Percentiles rank a stretch among this genome's conserved stretches.
Evolutionary conservation across 1,140 invertebrate species (phyloP).

Genomic region (Oryctes rhinoceros): DNA sequence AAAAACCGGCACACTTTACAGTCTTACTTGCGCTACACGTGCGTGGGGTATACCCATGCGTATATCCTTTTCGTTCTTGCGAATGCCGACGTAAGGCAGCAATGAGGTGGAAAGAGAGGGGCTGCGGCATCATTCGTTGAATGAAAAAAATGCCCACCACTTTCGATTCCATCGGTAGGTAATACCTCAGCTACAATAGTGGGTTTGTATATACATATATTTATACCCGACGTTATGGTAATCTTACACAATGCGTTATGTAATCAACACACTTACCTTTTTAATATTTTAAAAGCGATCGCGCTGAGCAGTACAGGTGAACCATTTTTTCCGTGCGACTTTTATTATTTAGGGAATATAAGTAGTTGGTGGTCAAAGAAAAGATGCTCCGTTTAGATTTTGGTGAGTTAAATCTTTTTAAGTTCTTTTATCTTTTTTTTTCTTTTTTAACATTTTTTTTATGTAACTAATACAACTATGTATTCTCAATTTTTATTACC

Average conservation of each 20-base stretch:
- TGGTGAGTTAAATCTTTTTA: too few relatives aligned
- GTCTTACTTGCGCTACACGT: background rate
- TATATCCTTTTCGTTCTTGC: conserved; percentile 3
- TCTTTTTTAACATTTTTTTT: too few relatives aligned
- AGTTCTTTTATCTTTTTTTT: too few relatives aligned
- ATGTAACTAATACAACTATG: too few relatives aligned
- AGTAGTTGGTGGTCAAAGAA: too few relatives aligned
- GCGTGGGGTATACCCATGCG: background rate
- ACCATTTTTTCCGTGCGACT: too few relatives aligned
- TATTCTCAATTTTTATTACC: too few relatives aligned
- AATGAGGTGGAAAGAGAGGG: background rate
- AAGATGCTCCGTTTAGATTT: too few relatives aligned
- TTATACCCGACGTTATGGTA: background rate
- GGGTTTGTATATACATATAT: background rate
- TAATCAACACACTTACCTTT: background rate
- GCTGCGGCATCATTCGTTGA: background rate
- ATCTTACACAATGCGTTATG: conserved; percentile 15
- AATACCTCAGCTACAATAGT: conserved; percentile 3
- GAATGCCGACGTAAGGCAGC: background rate
- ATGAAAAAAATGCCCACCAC: conserved; percentile 13
- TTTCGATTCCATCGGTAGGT: background rate
- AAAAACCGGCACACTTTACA: too few relatives aligned
- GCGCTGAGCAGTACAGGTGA: background rate
- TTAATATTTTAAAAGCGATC: background rate
- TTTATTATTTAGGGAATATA: too few relatives aligned